Base-by-base conservation (phyloP, 2,113 vertebrate species). In the Centropus unirufus region DNA sequence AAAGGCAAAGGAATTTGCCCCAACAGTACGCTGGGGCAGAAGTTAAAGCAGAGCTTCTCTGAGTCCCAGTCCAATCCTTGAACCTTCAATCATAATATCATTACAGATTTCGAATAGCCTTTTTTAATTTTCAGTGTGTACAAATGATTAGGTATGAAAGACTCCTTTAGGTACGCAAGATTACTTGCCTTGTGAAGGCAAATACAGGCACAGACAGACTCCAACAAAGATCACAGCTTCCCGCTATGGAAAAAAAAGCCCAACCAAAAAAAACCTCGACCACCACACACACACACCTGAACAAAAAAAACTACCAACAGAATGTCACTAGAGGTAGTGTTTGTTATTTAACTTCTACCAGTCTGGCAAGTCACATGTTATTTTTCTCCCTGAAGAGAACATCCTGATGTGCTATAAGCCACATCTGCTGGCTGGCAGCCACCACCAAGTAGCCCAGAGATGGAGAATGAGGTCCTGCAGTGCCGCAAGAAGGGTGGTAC, bases 1-100 rank as follows among this genome's bases (percentile, higher is more conserved):
- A 92, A 95, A 84, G 42, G 51, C 83, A 93, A 87, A 91, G 91
- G 12, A 12, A 86, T 79, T 90, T 90, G 79, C 86, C 70, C 75
- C 34, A 57, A 91, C 46, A 49, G 54, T 34, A 89, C 69, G 77
- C 77, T 94, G 74, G 77, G 40, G 57, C 34, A 63, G 95, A 87
- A 95, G 89, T 82, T 47, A 87, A 64, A 92, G 87, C 63, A 78
- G 67, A 83, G 76, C 14, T 88, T 58, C 85, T 80, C 57, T 76
- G 68, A 83, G 54, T 73, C 63, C 64, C 87, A 87, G 42, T 7
- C 27, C 69, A 39, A 24, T 29, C 57, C 84, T 32, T 18, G 5
- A 49, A 58, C 42, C 63, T 59, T 80, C 57, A 59, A 27, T 68
- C 79, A 61, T 8, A 66, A 51, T 1, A 44, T 44, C 36, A 72